Evolutionary conservation across 2,888 invertebrate species (phyloP).

Genomic region (Auanema freiburgensis): DNA sequence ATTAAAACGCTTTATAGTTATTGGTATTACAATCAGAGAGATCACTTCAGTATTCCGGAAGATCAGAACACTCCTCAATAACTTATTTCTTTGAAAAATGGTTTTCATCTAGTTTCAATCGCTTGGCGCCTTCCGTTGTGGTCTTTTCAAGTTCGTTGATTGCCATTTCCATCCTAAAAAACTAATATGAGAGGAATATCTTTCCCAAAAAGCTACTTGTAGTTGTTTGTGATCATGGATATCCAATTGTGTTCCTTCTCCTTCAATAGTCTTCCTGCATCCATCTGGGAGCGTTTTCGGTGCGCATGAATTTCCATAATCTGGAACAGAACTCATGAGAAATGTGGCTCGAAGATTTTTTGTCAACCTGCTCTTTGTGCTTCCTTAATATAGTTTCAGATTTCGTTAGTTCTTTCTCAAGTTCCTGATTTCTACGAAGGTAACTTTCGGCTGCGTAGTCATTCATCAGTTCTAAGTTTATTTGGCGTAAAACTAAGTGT

Average conservation of each 20-base stretch:
- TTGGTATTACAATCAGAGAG: too few species aligned
- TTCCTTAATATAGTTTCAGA: slow-evolving; percentile 29
- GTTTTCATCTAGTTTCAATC: too few species aligned
- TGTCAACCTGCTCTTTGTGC: slow-evolving; percentile 33
- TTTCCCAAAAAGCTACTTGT: slow-evolving; percentile 31
- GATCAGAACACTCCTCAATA: too few species aligned
- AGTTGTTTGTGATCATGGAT: slow-evolving; percentile 49
- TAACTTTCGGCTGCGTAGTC: slow-evolving; percentile 51
- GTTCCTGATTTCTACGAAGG: slow-evolving; percentile 44
- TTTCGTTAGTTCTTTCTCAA: slow-evolving; percentile 32
- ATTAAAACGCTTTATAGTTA: too few species aligned
- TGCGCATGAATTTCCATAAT: slow-evolving; percentile 53
- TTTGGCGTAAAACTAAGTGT: slow-evolving; percentile 51
- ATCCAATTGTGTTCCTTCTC: slow-evolving; percentile 46
- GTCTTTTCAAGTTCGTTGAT: too few species aligned
- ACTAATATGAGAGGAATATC: too few species aligned
- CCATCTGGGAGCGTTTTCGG: slow-evolving; percentile 51
- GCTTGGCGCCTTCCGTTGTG: too few species aligned
- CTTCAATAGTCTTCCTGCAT: slow-evolving; percentile 52
- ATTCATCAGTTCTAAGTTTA: slow-evolving; percentile 57
- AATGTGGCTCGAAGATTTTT: background rate
- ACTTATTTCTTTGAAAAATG: too few species aligned
- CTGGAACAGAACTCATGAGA: slow-evolving; percentile 13
- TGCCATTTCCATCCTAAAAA: too few species aligned
- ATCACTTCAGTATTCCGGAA: too few species aligned